These are phyloP conservation scores for Phainopepla nitens DNA, from an alignment of 2,113 vertebrate species.

Conservation along the genomic window DNA sequence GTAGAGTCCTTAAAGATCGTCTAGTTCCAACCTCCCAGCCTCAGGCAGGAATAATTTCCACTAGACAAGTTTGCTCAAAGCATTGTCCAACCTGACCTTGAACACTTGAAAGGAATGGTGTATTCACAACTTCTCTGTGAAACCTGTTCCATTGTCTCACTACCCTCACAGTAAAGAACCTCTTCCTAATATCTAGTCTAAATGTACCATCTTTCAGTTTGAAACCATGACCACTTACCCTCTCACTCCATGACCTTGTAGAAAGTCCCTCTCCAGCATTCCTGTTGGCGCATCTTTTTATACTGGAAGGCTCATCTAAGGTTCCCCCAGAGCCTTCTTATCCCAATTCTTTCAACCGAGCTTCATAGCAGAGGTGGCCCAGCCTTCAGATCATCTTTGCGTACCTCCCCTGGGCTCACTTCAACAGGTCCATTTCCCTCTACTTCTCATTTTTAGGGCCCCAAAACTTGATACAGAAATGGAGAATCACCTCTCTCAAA, in stretches of 20 bases:
- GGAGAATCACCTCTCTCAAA: background rate
- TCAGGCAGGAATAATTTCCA: background rate
- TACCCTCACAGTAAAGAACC: background rate
- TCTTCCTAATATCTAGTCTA: background rate
- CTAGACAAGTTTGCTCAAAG: background rate
- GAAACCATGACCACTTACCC: background rate
- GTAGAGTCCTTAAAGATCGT: background rate
- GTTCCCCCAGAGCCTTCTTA: background rate
- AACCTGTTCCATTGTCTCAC: background rate
- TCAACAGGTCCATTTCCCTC: background rate
- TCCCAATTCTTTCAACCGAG: background rate
- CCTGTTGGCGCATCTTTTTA: background rate
- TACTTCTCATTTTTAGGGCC: background rate
- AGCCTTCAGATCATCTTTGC: background rate
- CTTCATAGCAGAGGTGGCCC: background rate
- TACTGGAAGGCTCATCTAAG: background rate
- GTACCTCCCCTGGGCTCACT: background rate
- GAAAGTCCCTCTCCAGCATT: background rate
- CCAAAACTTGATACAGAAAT: background rate
- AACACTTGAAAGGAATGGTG: background rate
- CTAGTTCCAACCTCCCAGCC: background rate
- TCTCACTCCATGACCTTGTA: background rate
- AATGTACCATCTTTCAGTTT: background rate
- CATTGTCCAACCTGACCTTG: too few relatives aligned
- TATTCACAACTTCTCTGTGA: background rate